phyloP scores from a whole-genome alignment of 2,888 invertebrate genomes.

The Chironomus tentans region DNA sequence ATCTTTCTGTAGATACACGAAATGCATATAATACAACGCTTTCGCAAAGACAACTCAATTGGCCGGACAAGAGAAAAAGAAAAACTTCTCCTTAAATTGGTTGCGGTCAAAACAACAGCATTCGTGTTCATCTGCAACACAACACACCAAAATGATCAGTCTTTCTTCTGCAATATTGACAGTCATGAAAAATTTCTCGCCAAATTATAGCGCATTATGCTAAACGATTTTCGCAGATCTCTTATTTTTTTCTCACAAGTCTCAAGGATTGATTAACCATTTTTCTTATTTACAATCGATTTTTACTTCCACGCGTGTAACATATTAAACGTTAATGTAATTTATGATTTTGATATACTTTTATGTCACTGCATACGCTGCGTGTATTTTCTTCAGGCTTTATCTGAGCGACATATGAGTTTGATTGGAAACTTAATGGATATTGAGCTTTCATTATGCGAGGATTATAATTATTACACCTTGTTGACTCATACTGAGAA shows the following conservation, averaged over 20 bases:
- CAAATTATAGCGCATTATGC: constrained; percentile 1
- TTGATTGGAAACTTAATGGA: too few species aligned
- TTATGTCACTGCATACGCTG: background rate
- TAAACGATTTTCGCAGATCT: background rate
- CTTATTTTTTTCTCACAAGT: background rate
- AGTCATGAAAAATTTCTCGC: constrained; percentile 7
- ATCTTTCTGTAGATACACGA: background rate
- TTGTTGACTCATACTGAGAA: too few species aligned
- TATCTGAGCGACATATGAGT: too few species aligned
- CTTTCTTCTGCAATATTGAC: background rate
- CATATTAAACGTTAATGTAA: too few species aligned
- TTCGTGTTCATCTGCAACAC: background rate
- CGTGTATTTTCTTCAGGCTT: too few species aligned
- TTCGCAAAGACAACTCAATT: constrained; percentile 10
- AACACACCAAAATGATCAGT: background rate
- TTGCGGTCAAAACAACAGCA: background rate
- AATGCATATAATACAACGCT: background rate
- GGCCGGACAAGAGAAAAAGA: background rate
- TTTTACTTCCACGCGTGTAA: background rate
- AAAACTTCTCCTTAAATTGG: background rate
- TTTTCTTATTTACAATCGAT: background rate
- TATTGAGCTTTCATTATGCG: too few species aligned
- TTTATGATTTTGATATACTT: too few species aligned
- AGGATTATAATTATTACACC: too few species aligned
- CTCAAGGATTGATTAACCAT: background rate